Evolutionary conservation across 1,140 invertebrate genomes (phyloP).

Genomic region (Euborellia annulipes): DNA sequence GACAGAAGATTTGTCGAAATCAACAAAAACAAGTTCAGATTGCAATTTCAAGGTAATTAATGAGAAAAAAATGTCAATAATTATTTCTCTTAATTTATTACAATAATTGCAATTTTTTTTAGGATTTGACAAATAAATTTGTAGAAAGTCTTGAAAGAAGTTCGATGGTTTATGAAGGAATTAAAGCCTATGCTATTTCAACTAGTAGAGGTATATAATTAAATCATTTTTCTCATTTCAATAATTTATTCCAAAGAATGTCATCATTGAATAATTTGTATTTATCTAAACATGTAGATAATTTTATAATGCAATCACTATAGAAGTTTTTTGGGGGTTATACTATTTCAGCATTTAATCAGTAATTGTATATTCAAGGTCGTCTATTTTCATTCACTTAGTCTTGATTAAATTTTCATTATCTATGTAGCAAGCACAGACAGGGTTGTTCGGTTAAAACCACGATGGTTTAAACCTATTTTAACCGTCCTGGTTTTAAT

Average conservation of each 20-base stretch:
- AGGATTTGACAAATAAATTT: constrained; percentile 14
- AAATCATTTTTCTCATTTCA: neutral
- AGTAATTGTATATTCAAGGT: too few species aligned
- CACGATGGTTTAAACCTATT: too few species aligned
- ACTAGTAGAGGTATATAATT: constrained; percentile 13
- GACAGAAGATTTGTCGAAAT: constrained; percentile 20
- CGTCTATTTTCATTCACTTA: too few species aligned
- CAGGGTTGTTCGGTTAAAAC: too few species aligned
- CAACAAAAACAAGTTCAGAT: constrained; percentile 17
- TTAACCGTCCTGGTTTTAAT: too few species aligned
- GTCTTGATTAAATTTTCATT: too few species aligned
- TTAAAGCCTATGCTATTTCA: constrained; percentile 21
- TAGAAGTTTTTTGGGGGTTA: neutral
- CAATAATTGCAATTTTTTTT: constrained; percentile 7
- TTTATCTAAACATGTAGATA: constrained; percentile 5
- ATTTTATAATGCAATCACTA: neutral
- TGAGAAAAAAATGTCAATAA: constrained; percentile 15
- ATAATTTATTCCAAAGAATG: neutral
- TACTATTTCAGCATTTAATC: constrained; percentile 1
- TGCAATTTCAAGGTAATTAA: constrained; percentile 11
- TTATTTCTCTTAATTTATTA: constrained; percentile 3
- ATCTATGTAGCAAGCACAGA: too few species aligned
- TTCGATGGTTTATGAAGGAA: constrained; percentile 24
- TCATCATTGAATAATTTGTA: constrained; percentile 1
- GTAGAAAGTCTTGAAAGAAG: constrained; percentile 22